Evolutionary conservation across 2,797 vertebrate genomes (phyloP).

Genomic region (Syngnathus acus): DNA sequence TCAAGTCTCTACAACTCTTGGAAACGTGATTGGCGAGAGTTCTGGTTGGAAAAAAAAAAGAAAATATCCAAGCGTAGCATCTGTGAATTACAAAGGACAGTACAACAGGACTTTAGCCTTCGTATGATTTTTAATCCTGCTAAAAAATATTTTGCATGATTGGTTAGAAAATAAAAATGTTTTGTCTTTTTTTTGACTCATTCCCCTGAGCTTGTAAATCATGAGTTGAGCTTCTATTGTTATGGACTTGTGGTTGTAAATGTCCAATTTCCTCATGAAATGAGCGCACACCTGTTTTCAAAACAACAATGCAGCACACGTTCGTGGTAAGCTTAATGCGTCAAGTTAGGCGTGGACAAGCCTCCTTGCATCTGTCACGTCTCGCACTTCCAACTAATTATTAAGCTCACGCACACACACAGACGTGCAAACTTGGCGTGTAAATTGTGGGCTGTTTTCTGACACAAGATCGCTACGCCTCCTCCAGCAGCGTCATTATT

Average conservation of each 20-base stretch:
- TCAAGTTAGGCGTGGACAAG: conserved; percentile 25
- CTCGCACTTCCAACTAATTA: conserved; percentile 24
- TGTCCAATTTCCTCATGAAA: background rate
- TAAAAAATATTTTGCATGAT: too few relatives aligned
- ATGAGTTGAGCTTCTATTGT: too few relatives aligned
- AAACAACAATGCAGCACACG: conserved; percentile 21
- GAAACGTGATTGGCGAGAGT: too few relatives aligned
- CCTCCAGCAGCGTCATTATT: conserved; percentile 36
- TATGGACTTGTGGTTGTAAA: background rate
- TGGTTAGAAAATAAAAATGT: too few relatives aligned
- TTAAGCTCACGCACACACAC: conserved; percentile 23
- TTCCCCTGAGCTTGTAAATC: too few relatives aligned
- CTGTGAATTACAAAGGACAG: too few relatives aligned
- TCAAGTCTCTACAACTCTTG: too few relatives aligned
- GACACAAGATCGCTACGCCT: conserved; percentile 36
- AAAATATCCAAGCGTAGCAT: too few relatives aligned
- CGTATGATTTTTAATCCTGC: too few relatives aligned
- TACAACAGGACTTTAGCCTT: too few relatives aligned
- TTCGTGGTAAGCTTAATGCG: conserved; percentile 8
- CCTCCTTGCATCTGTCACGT: conserved; percentile 42
- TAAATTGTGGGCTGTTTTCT: conserved; percentile 39
- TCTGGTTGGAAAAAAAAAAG: too few relatives aligned
- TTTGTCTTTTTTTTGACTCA: too few relatives aligned
- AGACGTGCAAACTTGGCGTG: conserved; percentile 17
- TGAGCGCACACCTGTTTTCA: background rate